Conservation (phyloP, 2,888 invertebrate species). For the Acleris cristana region DNA sequence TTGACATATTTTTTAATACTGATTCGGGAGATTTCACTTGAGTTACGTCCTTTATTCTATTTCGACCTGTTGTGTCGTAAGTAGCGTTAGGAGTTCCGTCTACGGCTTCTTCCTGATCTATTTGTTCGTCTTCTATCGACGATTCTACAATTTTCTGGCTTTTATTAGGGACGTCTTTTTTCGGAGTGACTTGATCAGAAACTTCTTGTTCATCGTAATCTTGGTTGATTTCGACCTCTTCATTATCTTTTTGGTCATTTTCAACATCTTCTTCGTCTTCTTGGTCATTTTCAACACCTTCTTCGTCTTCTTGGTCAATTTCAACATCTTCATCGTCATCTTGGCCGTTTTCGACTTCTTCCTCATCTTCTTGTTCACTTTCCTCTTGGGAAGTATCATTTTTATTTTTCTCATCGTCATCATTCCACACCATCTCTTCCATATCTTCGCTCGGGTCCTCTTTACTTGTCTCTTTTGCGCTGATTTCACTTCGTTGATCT, state of each 20-base stretch:
- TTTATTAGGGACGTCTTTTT: constrained; percentile 10
- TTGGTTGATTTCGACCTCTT: not conserved
- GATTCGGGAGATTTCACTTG: constrained; percentile 60
- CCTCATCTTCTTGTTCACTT: too few species aligned
- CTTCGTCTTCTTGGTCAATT: not conserved
- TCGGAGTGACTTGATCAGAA: not conserved
- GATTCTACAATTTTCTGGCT: constrained; percentile 16
- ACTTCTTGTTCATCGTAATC: constrained; percentile 15
- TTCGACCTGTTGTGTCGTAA: constrained; percentile 57
- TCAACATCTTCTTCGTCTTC: too few species aligned
- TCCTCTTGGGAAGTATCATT: constrained; percentile 20
- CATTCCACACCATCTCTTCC: constrained; percentile 21
- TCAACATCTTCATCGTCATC: constrained; percentile 23
- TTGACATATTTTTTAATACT: constrained; percentile 51
- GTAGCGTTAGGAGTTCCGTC: constrained; percentile 48
- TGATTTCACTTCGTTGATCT: not conserved
- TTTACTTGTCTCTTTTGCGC: not conserved
- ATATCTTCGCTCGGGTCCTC: constrained; percentile 8
- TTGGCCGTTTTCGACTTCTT: not conserved
- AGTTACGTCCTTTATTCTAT: constrained; percentile 48
- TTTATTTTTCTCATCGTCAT: constrained; percentile 16
- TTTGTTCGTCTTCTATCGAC: constrained; percentile 10
- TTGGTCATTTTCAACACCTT: constrained; percentile 7
- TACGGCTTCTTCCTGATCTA: constrained; percentile 32
- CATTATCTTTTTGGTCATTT: too few species aligned